Evolutionary conservation across 2,113 vertebrate species (phyloP).

Genomic region (Prunella fulvescens): DNA sequence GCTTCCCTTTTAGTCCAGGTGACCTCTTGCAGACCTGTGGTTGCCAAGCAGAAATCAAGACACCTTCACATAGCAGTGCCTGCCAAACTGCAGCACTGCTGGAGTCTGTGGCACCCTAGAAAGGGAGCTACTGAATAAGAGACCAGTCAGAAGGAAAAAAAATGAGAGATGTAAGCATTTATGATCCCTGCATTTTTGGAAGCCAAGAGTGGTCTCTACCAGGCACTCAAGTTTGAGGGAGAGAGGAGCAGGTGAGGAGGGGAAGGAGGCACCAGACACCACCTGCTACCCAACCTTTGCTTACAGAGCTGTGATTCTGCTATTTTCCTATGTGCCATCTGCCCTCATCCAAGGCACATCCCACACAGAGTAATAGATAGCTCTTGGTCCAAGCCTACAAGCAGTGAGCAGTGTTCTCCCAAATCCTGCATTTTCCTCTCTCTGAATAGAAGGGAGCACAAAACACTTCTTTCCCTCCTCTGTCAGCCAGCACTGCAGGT

Average conservation of each 20-base stretch:
- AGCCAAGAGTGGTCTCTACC: not conserved
- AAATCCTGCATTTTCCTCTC: not conserved
- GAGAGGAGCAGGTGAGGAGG: not conserved
- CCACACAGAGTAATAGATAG: not conserved
- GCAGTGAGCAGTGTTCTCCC: not conserved
- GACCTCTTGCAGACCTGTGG: not conserved
- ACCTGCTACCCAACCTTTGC: not conserved
- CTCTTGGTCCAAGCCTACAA: not conserved
- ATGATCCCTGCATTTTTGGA: not conserved
- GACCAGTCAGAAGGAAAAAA: not conserved
- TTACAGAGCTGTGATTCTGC: not conserved
- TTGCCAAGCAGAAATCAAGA: not conserved
- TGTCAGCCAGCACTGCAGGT: not conserved
- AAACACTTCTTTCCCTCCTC: not conserved
- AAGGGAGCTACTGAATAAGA: not conserved
- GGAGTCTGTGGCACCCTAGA: not conserved
- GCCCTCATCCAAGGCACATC: not conserved
- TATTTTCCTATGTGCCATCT: not conserved
- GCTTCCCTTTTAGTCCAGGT: not conserved
- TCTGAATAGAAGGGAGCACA: not conserved
- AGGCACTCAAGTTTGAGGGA: not conserved
- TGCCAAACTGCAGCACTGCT: not conserved
- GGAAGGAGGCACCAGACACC: not conserved
- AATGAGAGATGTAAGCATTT: not conserved
- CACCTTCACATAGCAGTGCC: fast-evolving